Evolutionary conservation across 2,888 invertebrate genomes (phyloP), one percentile per base, ranked within the genome.

Genomic region (Iphiclides podalirius): DNA sequence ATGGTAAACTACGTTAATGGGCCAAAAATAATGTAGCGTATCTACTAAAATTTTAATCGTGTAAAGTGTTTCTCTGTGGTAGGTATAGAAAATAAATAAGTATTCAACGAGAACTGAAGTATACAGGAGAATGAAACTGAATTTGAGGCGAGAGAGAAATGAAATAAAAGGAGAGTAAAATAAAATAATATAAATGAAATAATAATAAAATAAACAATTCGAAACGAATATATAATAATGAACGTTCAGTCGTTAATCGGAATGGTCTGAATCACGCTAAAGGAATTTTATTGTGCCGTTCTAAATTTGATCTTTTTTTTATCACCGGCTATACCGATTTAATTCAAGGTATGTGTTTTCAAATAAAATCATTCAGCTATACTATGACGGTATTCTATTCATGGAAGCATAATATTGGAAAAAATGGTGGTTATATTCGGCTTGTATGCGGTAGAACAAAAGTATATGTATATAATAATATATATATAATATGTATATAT

Each of bases 1-100:
- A 49, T 36, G 52, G 55, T 64, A 52, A 61, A 60, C 85, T 86
- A 86, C 78, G 73, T 81, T 80, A 79, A 74, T 76, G 83, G 84
- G 80, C 84, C 80, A 80, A 84, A 31, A 77, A 79, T 74, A 79
- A 78, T 72, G 76, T 79, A 82, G 85, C 86, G 63, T 70, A 57
- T 71, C 80, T 80, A 82, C 80, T 68, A 70, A 66, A 65, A 75
- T 78, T 31, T 74, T 66, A 79, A 67, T 80, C 60, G 31, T 88
- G 88, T 87, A 72, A 80, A 86, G 88, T 88, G 88, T 88, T 88
- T 85, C 88, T 88, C 88, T 89, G 88, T 88, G 31, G 84, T 85
- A 82, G 82, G 85, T 84, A 73, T 72, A 71, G 34, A 50, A 84
- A 79, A 70, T 69, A 62, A 64, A 8, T 1, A 61, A 73, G 70